Evolutionary conservation across 2,113 vertebrate genomes (phyloP), one percentile per base, ranked within the genome.

Genomic region (zebrafish (Danio rerio)): DNA sequence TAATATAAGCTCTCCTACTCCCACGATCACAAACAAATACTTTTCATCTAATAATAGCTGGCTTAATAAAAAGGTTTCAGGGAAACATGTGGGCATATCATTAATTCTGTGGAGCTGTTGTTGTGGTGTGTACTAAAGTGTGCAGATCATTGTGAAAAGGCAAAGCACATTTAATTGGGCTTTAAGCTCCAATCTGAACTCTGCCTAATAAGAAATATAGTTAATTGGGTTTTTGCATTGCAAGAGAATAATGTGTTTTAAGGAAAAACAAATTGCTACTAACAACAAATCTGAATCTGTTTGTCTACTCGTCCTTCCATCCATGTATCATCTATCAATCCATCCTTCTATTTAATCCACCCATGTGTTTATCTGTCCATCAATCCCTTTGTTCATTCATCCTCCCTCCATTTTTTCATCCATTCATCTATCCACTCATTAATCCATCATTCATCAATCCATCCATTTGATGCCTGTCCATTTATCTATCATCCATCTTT

Each of bases 121-220:
- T 43, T 59, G 16, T n/a, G 9, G 52, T 43, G 40, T 75, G 56
- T 59, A 43, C 42, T 20, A 20, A 40, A 73, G 50, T 55, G 21
- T 75, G 10, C 55, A 15, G 11, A 45, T 75, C n/a, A 59, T 45
- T 59, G 55, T 42, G 40, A 47, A 56, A 43, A 75, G 40, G n/a
- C 13, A 58, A 12, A 47, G 9, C 55, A 75, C 11, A 58, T 75
- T 58, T 75, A 75, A 75, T 75, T 75, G 73, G 73, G 16, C 40
- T 45, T 43, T 59, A 61, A 76, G 16, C 73, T 58, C 73, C 52
- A 56, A 13, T 18, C 42, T 45, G 12, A 15, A 76, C 5, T 8
- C 21, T 0, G 56, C 53, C 31, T 6, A 74, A 56, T 40, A 74
- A 42, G 42, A 69, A 69, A n/a, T 65, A 42, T 11, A 10, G 16